Conservation (phyloP, 2,888 invertebrate genomes). For the Escarpia spicata region DNA sequence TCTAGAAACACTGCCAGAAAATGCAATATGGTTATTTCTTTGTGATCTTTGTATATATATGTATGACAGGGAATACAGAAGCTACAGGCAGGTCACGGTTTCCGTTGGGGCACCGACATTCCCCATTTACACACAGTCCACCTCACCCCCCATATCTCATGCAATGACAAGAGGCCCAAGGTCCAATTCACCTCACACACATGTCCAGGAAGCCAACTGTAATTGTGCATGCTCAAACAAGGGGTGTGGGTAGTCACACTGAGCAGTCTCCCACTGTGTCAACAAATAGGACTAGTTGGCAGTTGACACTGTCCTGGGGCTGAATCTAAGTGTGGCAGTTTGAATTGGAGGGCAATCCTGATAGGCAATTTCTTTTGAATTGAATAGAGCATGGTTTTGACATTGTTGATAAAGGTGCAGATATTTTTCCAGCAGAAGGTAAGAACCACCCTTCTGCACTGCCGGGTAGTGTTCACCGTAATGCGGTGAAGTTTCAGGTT, state of each 20-base stretch:
- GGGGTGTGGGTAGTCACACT: background rate
- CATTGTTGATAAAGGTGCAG: background rate
- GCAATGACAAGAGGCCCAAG: background rate
- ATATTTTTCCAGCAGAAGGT: background rate
- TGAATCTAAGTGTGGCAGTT: background rate
- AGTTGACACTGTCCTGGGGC: background rate
- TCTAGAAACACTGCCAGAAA: too few species aligned
- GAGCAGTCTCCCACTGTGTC: too few species aligned
- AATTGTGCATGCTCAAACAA: background rate
- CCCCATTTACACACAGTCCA: background rate
- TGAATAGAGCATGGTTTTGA: background rate
- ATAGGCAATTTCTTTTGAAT: background rate
- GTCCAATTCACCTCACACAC: background rate
- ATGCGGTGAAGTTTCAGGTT: background rate
- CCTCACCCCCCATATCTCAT: background rate
- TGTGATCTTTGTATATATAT: background rate
- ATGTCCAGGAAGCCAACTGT: background rate
- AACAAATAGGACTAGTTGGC: background rate
- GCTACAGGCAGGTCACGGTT: background rate
- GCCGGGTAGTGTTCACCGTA: background rate
- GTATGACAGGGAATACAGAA: background rate
- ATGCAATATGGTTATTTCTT: too few species aligned
- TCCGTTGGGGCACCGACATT: background rate
- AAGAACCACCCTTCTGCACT: background rate
- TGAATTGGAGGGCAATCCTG: background rate